Base-by-base conservation (phyloP, 2,113 vertebrate genomes). In the Poeciliopsis retropinna region DNA sequence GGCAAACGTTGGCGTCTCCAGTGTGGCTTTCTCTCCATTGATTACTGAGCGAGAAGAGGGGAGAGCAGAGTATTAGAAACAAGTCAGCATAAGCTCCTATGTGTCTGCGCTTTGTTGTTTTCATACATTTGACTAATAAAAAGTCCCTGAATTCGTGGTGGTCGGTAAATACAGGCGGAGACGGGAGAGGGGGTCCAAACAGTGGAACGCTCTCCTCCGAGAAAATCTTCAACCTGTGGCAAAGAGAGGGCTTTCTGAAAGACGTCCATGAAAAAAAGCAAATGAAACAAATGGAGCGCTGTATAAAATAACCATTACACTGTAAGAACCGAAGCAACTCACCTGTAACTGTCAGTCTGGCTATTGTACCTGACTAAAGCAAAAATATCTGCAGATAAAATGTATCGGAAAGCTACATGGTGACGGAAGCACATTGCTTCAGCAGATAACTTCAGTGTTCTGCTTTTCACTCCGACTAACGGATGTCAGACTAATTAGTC, bases 101-200 rank as follows among this genome's bases (percentile, higher is more conserved):
- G 0, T 4, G 17, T 57, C 9, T 41, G 1, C 5, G 17, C 51
- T 61, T 73, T 9, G 32, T 27, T 3, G 28, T 30, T 66, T 70
- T 91, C 97, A 96, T 94, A 99, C 98, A 78, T 97, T 99, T 99
- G 89, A 99, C 98, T 93, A 99, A 91, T 93, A 99, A 93, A 95
- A 99, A 98, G 95, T 99, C 96, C 96, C 98, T 97, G 96, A 99
- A 99, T 95, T 99, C 98, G 73, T 97, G 96, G 89, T 98, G 98
- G 92, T 99, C 97, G 86, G 98, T 98, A 95, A 99, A 99, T 70
- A 99, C 96, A 76, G 98, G 97, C 0, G 97, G 97, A 72, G 97
- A 95, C 0, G 98, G 98, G 73, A 99, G 96, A 29, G 98, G 97
- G 27, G 98, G 98, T 54, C 98, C 98, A 79, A 99, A 99, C 82